Conservation (phyloP, 2,113 vertebrate species). For the Catharus minimus region DNA sequence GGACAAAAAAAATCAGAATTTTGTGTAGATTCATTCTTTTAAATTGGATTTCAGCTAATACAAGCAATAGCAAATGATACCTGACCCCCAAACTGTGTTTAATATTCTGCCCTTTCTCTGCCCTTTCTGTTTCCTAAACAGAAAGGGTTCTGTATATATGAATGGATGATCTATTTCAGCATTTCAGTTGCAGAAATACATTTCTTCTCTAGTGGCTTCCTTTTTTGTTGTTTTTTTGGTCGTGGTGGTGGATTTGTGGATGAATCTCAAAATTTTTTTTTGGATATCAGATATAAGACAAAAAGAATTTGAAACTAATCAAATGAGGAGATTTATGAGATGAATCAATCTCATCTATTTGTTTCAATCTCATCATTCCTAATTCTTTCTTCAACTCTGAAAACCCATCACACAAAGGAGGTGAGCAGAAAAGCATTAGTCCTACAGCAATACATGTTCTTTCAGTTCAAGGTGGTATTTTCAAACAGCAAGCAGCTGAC, state of each 20-base stretch:
- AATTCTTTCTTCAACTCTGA: background rate
- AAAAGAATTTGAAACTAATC: background rate
- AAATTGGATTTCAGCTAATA: background rate
- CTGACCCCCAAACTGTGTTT: background rate
- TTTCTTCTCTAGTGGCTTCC: background rate
- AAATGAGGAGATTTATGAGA: background rate
- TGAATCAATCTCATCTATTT: background rate
- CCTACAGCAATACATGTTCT: background rate
- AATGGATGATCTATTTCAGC: background rate
- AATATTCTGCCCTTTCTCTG: background rate
- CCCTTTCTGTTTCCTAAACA: background rate
- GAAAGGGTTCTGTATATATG: background rate
- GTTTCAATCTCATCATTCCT: background rate
- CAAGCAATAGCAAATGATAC: background rate
- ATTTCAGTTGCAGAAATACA: background rate
- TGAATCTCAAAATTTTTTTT: background rate
- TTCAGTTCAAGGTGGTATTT: background rate
- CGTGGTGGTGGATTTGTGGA: background rate
- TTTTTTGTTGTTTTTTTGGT: too few species aligned
- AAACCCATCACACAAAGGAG: background rate
- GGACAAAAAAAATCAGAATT: background rate
- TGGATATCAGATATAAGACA: background rate
- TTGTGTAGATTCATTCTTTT: background rate
- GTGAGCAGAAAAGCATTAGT: background rate
- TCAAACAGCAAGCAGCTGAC: background rate